A percentile compares a stretch with the other conserved stretches of the same genome.
Evolutionary conservation across 2,888 invertebrate species (phyloP).

Genomic region (Drosophila falleni): DNA sequence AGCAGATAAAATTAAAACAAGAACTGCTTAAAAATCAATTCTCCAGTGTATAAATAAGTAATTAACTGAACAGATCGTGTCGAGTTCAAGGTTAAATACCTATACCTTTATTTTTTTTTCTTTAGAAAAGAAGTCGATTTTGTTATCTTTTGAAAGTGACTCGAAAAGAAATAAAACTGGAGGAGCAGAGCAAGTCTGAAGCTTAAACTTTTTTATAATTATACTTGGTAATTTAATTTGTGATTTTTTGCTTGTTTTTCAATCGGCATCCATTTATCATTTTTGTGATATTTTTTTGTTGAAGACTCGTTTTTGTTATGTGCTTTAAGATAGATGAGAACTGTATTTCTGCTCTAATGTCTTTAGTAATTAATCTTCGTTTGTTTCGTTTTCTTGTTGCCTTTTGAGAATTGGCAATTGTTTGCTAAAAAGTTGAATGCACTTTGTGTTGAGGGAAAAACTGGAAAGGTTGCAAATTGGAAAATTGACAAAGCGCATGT

Average conservation of each 20-base stretch:
- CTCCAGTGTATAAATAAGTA: conserved; percentile 60
- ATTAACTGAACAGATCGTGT: conserved; percentile 57
- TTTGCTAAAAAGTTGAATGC: conserved; percentile 71
- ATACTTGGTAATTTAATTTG: conserved; percentile 69
- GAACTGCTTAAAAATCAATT: conserved; percentile 70
- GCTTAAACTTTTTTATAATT: conserved; percentile 30
- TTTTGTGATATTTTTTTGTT: conserved; percentile 31
- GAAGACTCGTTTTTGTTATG: conserved; percentile 42
- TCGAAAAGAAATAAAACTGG: conserved; percentile 15
- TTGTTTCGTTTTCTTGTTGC: conserved; percentile 28
- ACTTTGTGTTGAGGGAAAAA: conserved; percentile 39
- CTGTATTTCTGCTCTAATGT: conserved; percentile 35
- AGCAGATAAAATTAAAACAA: conserved; percentile 32
- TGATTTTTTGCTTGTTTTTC: conserved; percentile 58
- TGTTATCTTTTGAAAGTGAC: conserved; percentile 35
- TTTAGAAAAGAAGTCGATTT: conserved; percentile 15
- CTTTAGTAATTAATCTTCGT: conserved; percentile 63
- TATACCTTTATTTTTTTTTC: conserved; percentile 16
- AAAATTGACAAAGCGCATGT: conserved; percentile 15
- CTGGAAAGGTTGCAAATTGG: conserved; percentile 18
- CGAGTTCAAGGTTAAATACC: conserved; percentile 70
- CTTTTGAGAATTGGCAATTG: conserved; percentile 33
- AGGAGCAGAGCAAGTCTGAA: conserved; percentile 14
- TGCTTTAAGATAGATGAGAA: conserved; percentile 13
- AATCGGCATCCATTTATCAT: conserved; percentile 60